phyloP scores from a whole-genome alignment of 2,113 vertebrate genomes.

The Setophaga coronata region DNA sequence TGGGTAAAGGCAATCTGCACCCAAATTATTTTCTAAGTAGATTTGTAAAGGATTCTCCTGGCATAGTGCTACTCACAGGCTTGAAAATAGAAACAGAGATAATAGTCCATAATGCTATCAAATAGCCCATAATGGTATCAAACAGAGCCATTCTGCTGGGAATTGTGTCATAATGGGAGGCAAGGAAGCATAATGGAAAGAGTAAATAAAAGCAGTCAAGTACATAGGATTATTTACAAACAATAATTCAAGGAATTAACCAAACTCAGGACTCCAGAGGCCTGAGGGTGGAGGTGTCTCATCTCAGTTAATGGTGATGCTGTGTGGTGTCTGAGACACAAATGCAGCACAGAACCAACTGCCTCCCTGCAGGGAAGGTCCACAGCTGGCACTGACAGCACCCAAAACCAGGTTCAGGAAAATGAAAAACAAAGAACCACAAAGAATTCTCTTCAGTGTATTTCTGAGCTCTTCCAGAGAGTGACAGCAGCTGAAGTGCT shows the following conservation, averaged over 20 bases:
- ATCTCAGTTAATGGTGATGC: not conserved
- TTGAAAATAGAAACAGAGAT: not conserved
- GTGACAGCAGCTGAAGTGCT: not conserved
- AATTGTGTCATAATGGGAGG: not conserved
- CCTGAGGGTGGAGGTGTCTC: not conserved
- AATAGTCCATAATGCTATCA: not conserved
- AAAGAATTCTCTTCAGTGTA: not conserved
- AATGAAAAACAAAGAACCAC: not conserved
- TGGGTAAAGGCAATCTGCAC: not conserved
- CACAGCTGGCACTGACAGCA: not conserved
- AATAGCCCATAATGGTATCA: not conserved
- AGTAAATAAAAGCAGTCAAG: not conserved
- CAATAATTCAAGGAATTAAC: not conserved
- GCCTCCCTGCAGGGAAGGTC: not conserved
- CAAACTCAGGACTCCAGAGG: not conserved
- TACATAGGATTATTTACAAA: not conserved
- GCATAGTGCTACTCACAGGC: not conserved
- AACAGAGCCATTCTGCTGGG: not conserved
- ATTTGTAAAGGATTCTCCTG: not conserved
- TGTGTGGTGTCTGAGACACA: not conserved
- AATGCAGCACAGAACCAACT: fast-evolving
- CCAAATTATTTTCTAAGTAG: not conserved
- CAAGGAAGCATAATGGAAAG: not conserved
- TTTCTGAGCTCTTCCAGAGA: not conserved
- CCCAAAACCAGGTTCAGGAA: not conserved